Percentiles rank a stretch among this genome's conserved stretches.
Conservation (phyloP, 2,888 invertebrate genomes). For the Brachynemurus nebulosus region DNA sequence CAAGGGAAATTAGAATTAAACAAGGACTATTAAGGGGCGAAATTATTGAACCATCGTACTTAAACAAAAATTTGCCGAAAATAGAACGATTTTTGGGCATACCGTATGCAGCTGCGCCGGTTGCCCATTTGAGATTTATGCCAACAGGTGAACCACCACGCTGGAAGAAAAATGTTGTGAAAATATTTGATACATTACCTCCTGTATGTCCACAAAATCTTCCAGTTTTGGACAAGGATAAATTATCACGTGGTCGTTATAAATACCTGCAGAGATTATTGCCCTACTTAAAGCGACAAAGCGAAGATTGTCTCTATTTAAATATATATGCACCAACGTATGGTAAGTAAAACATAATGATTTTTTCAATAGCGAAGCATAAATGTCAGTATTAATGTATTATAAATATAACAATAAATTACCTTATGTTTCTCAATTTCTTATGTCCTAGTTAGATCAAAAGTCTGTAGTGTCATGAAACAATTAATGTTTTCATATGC, state of each 20-base stretch:
- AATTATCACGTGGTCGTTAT: slow-evolving; percentile 50
- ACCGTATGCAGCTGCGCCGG: slow-evolving; percentile 70
- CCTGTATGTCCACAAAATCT: slow-evolving; percentile 80
- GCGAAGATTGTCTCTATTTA: slow-evolving; percentile 81
- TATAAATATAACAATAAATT: too few relatives aligned
- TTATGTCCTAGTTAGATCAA: too few relatives aligned
- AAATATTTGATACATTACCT: slow-evolving; percentile 53
- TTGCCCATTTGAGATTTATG: slow-evolving; percentile 47
- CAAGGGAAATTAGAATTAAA: slow-evolving; percentile 45
- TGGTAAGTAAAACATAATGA: too few relatives aligned
- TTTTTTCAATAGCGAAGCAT: too few relatives aligned
- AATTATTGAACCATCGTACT: slow-evolving; percentile 46
- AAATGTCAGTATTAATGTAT: too few relatives aligned
- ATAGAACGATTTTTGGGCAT: slow-evolving; percentile 67
- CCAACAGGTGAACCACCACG: slow-evolving; percentile 58
- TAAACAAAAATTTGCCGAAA: slow-evolving; percentile 43
- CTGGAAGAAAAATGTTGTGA: slow-evolving; percentile 50
- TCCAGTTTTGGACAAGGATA: slow-evolving; percentile 42
- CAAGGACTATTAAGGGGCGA: slow-evolving; percentile 53
- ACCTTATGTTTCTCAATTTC: too few relatives aligned
- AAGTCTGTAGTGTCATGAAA: too few relatives aligned
- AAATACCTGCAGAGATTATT: slow-evolving; percentile 58
- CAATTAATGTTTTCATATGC: too few relatives aligned
- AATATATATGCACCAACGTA: slow-evolving; percentile 82
- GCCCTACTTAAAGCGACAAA: slow-evolving; percentile 53